Evolutionary conservation across 2,797 vertebrate species (phyloP).

Genomic region (Megaceryle alcyon): DNA sequence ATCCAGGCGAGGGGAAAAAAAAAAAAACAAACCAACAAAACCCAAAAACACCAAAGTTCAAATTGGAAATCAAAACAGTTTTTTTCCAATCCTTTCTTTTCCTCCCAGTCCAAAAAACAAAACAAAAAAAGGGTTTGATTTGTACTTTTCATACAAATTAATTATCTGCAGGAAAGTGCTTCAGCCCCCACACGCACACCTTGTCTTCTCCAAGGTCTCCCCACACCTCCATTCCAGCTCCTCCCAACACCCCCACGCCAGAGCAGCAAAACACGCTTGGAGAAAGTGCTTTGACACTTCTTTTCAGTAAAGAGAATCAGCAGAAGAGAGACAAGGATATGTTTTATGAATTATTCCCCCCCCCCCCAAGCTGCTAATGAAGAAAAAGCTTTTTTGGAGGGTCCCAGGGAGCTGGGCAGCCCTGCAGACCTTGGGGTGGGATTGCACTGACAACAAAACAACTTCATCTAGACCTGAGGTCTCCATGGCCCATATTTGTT

Average conservation of each 20-base stretch:
- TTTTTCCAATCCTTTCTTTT: not conserved
- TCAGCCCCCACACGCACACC: rapidly evolving
- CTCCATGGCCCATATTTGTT: not conserved
- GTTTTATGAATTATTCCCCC: not conserved
- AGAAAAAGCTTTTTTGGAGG: rapidly evolving
- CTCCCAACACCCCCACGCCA: not conserved
- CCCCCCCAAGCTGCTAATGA: not conserved
- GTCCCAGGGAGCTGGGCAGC: not conserved
- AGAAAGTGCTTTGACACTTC: not conserved
- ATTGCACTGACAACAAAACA: not conserved
- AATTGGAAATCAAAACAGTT: not conserved
- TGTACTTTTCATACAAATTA: not conserved
- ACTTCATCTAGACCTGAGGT: not conserved
- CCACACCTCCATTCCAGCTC: not conserved
- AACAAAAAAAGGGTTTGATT: not conserved
- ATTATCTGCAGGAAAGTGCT: not conserved
- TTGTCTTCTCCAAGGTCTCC: not conserved
- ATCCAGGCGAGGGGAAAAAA: rapidly evolving
- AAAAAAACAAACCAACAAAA: not conserved
- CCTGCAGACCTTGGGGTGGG: not conserved
- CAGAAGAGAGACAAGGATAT: not conserved
- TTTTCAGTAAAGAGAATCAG: not conserved
- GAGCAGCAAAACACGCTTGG: rapidly evolving
- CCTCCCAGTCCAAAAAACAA: not conserved
- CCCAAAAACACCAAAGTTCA: not conserved